A percentile compares a stretch with the other conserved stretches of the same genome.
These are phyloP conservation scores for Hydrozoanthus tunicans DNA, from an alignment of 64 coral and sea anemone genomes.

Conservation along the genomic window DNA sequence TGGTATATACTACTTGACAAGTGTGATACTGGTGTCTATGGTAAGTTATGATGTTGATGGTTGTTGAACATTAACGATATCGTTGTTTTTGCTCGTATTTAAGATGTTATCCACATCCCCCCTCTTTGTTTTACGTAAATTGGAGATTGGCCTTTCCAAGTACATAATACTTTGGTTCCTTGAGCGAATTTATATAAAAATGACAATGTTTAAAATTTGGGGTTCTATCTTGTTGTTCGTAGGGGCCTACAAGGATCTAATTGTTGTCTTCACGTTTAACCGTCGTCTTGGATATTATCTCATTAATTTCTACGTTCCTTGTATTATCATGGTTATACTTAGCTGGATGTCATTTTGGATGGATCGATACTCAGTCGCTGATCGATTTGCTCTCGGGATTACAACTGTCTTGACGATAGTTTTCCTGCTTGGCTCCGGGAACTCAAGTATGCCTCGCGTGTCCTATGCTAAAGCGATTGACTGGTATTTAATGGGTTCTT, in stretches of 20 bases:
- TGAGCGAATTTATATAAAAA: too few relatives aligned
- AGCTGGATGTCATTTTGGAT: conserved; percentile 91
- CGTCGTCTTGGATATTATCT: conserved; percentile 86
- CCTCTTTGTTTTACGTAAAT: too few relatives aligned
- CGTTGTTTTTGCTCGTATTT: too few relatives aligned
- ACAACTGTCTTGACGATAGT: conserved; percentile 91
- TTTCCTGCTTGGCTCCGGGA: conserved; percentile 87
- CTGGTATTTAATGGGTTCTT: conserved; percentile 93
- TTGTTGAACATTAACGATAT: too few relatives aligned
- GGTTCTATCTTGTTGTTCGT: not conserved
- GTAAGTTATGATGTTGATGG: too few relatives aligned
- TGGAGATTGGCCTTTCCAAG: too few relatives aligned
- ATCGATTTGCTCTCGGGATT: conserved; percentile 88
- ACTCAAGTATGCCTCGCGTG: conserved; percentile 92
- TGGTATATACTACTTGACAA: too few relatives aligned
- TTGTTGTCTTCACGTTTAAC: conserved; percentile 81
- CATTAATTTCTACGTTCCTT: conserved; percentile 93
- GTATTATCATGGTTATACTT: conserved; percentile 91
- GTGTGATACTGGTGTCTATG: too few relatives aligned
- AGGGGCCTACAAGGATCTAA: conserved; percentile 83
- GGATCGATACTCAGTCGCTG: conserved; percentile 84
- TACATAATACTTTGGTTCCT: too few relatives aligned
- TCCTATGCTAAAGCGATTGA: conserved; percentile 91
- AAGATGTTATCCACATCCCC: too few relatives aligned
- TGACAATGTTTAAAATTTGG: too few relatives aligned